Evolutionary conservation across 2,797 vertebrate genomes (phyloP), one percentile per base, ranked within the genome.

Genomic region (Enteromius mattozi): DNA sequence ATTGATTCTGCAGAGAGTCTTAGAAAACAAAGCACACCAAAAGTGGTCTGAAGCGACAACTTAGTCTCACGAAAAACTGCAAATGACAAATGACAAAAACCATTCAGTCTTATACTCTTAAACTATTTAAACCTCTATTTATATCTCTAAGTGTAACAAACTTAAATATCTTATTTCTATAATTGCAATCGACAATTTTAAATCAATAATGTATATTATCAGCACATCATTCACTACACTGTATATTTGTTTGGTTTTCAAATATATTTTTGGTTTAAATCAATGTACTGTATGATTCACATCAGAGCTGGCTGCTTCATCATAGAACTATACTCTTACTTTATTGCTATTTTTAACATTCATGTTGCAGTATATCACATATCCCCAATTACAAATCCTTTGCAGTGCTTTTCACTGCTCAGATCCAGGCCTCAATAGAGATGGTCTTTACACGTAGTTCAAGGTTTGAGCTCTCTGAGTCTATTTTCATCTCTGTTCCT

Each of bases 401-500:
- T 3, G 8, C 12, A 3, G 6, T 42, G 12, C 33, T 66, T 30
- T 83, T 76, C 45, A 6, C 30, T 61, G 54, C 70, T 37, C 56
- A 54, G 49, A 76, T 83, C 61, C 24, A 19, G 54, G 33, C 72
- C 81, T 76, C 61, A 2, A 1, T 27, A 35, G 70, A 74, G 2
- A 61, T 24, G 4, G 8, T 65, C 4, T 63, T 74, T 35, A 16
- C 42, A 24, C 6, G 9, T 42, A 59, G 40, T 69, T 70, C 65
- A 33, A 27, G 49, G 33, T 70, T 54, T 84, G 30, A n/a, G 51
- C 24, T 47, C 51, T 70, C 78, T 49, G 3, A 59, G 45, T 61
- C 47, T 51, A 51, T 80, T 80, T 80, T 65, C 42, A 63, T 72
- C 69, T 65, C 77, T 35, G 0, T 61, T 71, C 27, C 33, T 4